Evolutionary conservation across 2,113 vertebrate species (phyloP).

Genomic region (Malurus melanocephalus): DNA sequence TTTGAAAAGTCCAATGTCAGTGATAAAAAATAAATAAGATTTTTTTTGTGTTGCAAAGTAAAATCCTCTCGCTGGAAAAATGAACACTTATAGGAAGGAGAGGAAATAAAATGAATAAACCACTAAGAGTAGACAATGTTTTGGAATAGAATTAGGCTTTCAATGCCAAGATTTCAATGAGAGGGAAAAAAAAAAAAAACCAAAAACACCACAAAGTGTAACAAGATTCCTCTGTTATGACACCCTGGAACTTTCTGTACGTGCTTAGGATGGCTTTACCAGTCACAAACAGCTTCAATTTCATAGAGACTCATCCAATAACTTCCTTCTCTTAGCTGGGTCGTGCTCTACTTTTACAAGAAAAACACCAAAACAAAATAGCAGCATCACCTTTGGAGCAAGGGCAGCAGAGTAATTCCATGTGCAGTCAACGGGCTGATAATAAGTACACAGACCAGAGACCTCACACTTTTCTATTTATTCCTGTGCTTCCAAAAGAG

Average conservation of each 20-base stretch:
- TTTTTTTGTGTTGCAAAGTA: not conserved
- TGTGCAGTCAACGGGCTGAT: fast-evolving
- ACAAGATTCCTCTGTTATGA: constrained; percentile 6
- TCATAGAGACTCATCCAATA: not conserved
- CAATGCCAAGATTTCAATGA: not conserved
- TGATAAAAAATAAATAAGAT: not conserved
- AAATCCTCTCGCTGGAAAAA: not conserved
- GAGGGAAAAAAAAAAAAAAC: not conserved
- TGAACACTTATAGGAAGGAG: not conserved
- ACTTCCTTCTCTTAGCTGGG: not conserved
- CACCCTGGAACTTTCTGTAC: constrained; percentile 32
- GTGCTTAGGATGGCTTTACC: not conserved
- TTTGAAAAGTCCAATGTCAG: not conserved
- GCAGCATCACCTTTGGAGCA: not conserved
- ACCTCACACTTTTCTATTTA: not conserved
- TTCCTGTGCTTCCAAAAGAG: not conserved
- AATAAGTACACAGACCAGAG: not conserved
- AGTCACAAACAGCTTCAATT: not conserved
- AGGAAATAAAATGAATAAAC: constrained; percentile 9
- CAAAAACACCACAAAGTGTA: not conserved
- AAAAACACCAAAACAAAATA: not conserved
- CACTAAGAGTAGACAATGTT: not conserved
- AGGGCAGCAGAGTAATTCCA: not conserved
- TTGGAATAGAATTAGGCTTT: not conserved
- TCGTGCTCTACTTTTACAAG: not conserved